Conservation (phyloP, 2,888 invertebrate genomes). For the Meloe dianella region DNA sequence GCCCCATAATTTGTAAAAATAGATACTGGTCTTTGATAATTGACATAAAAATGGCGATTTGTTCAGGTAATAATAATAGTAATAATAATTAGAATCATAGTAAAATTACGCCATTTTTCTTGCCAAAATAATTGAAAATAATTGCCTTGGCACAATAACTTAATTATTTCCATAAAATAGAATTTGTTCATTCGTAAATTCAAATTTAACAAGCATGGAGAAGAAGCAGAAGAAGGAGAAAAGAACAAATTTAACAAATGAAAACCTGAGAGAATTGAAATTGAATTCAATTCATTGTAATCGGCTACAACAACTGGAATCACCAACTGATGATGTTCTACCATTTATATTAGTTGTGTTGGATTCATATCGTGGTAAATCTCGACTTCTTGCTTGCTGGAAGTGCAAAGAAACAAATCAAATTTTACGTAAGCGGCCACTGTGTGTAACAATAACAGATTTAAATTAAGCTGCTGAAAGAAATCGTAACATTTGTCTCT, state of each 20-base stretch:
- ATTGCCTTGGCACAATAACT: neutral
- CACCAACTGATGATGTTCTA: conserved; percentile 72
- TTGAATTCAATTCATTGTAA: conserved; percentile 43
- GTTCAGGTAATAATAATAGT: too few relatives aligned
- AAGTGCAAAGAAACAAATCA: too few relatives aligned
- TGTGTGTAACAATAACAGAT: too few relatives aligned
- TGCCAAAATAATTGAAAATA: neutral
- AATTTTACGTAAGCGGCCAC: too few relatives aligned
- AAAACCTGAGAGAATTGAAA: conserved; percentile 26
- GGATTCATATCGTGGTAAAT: conserved; percentile 76
- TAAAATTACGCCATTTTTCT: too few relatives aligned
- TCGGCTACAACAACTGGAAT: conserved; percentile 68
- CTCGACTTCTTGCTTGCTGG: conserved; percentile 87
- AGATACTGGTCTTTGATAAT: neutral
- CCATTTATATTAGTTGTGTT: conserved; percentile 75
- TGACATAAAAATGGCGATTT: neutral
- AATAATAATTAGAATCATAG: too few relatives aligned
- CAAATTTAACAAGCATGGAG: neutral
- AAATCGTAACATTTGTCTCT: too few relatives aligned
- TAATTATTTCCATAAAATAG: conserved; percentile 1
- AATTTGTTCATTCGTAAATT: too few relatives aligned
- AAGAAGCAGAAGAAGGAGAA: neutral
- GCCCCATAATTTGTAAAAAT: neutral
- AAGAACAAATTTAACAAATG: conserved; percentile 22
- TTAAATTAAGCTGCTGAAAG: too few relatives aligned